phyloP scores from a whole-genome alignment of 2,113 vertebrate species.

The Ictidomys tridecemlineatus region DNA sequence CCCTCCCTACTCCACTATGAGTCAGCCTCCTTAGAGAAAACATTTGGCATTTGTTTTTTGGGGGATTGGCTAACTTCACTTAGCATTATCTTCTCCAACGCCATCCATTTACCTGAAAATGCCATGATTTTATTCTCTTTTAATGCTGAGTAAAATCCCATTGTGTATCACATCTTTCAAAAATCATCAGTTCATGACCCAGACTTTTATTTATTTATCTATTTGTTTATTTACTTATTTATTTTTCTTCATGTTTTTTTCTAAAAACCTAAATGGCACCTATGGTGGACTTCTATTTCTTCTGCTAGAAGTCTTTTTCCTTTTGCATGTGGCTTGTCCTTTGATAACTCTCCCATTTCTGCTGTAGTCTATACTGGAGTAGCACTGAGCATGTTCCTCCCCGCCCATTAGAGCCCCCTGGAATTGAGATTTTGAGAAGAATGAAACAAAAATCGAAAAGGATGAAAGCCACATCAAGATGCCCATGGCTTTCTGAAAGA shows the following conservation, averaged over 20 bases:
- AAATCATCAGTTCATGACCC: not conserved
- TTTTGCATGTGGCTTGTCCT: not conserved
- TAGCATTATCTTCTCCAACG: no score
- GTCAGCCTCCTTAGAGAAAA: no score
- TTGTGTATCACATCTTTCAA: not conserved
- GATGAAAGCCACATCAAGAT: not conserved
- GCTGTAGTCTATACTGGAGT: not conserved
- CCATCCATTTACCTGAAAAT: no score
- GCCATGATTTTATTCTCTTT: no score
- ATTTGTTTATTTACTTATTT: not conserved
- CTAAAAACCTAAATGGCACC: not conserved
- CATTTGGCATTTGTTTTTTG: no score
- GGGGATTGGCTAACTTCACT: no score
- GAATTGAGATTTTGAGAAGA: constrained; percentile 12
- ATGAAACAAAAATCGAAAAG: not conserved
- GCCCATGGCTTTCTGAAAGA: not conserved
- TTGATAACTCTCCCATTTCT: not conserved
- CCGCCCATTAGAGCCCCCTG: not conserved
- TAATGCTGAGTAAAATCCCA: no score
- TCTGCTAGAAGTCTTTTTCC: not conserved
- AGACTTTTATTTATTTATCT: not conserved
- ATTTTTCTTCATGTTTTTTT: not conserved
- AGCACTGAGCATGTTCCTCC: not conserved
- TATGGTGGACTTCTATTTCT: not conserved
- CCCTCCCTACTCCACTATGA: no score